Evolutionary conservation across 2,113 vertebrate genomes (phyloP), one percentile per base, ranked within the genome.

Genomic region (Lasiurus cinereus): DNA sequence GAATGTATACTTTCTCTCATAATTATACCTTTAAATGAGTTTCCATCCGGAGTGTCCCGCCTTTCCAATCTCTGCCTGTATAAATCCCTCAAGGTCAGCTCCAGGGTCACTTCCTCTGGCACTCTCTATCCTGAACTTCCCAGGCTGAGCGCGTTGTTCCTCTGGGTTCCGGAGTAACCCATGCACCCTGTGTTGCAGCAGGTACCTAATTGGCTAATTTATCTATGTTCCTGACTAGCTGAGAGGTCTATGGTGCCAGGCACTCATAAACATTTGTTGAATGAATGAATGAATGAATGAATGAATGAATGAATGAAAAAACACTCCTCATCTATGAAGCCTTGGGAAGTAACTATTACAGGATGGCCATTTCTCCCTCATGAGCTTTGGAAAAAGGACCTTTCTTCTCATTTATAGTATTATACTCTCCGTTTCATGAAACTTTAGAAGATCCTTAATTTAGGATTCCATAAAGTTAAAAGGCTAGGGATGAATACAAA

Each of bases 381-480:
- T 64, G 16, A 73, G 48, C 12, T 14, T 89, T 88, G 19, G 24
- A 89, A 48, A 66, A 16, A 90, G 31, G 72, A 43, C 18, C 46
- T 66, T 89, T 50, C 74, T 59, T 93, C 76, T 91, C 46, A 72
- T 36, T 78, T 85, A 82, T 33, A 54, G 6, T 62, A 5, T 83
- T 78, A 43, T 7, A 50, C n/a, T 52, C 70, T 8, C 29, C 64
- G 19, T 56, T 92, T 95, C 54, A 77, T 87, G 54, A 95, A 83
- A 87, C 56, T 69, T 92, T 64, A 93, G 46, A 76, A 79, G 36
- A 39, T 52, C 62, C 83, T 95, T 64, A 79, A 70, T 69, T 80
- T 89, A 95, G 72, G 52, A 78, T 88, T 74, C 56, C 46, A 83
- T 70, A 74, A 93, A 79, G 15, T 80, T 87, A 50, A 5, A 93